Percentiles rank a stretch among this genome's conserved stretches.
Conservation (phyloP, 2,113 vertebrate genomes). For the Melanerpes formicivorus region DNA sequence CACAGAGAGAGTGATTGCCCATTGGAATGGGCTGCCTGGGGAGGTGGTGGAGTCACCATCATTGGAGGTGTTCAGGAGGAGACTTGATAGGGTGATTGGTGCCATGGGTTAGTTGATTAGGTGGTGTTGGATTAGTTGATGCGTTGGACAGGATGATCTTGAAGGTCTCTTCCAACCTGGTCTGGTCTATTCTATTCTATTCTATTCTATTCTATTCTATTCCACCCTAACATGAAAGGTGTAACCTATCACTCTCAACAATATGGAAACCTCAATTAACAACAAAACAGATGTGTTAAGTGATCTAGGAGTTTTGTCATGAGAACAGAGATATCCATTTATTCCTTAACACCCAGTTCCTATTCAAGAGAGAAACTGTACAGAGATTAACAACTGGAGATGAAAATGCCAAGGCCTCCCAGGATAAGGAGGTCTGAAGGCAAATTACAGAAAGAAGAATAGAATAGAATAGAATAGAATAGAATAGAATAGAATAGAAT, state of each 20-base stretch:
- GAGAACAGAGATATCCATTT: background rate
- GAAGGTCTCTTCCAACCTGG: too few species aligned
- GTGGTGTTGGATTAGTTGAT: too few species aligned
- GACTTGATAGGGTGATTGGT: too few species aligned
- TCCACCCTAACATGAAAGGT: background rate
- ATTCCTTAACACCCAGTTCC: background rate
- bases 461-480: too few species aligned
- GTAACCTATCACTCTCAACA: background rate
- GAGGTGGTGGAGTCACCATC: too few species aligned
- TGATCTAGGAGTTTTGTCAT: background rate
- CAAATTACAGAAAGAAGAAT: background rate
- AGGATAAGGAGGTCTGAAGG: background rate
- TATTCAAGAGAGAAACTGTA: background rate
- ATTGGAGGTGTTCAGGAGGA: too few species aligned
- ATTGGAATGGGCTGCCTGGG: too few species aligned
- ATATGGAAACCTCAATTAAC: background rate
- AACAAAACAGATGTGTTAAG: background rate
- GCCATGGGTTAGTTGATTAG: too few species aligned
- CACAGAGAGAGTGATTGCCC: too few species aligned
- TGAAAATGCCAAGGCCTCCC: background rate
- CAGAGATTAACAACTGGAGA: background rate
- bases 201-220: background rate
- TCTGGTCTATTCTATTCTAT: too few species aligned
- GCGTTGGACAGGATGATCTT: too few species aligned
- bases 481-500: too few species aligned